These are phyloP conservation scores for Gobionotothen gibberifrons DNA, from an alignment of 2,797 vertebrate genomes.

Conservation along the genomic window DNA sequence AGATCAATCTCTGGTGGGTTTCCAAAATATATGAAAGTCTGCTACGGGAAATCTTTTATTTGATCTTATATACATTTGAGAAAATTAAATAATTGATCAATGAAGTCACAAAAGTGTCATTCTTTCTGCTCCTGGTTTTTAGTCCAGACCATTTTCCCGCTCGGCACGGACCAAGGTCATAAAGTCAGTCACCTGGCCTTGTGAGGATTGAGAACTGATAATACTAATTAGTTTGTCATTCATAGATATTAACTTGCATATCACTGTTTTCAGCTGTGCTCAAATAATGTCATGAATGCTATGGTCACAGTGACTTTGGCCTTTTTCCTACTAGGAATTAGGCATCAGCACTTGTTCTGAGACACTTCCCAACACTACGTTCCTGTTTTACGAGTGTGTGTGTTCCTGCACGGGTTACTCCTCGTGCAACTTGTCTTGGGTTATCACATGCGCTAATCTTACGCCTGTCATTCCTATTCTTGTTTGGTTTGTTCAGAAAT, in stretches of 20 bases:
- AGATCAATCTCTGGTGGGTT: too few relatives aligned
- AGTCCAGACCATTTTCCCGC: background rate
- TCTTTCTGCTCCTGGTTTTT: constrained; percentile 10
- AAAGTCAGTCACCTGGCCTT: constrained; percentile 29
- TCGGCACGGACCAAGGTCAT: constrained; percentile 26
- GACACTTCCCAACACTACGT: constrained; percentile 1
- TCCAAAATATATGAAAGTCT: too few relatives aligned
- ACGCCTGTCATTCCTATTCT: constrained; percentile 59
- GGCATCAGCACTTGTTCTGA: constrained; percentile 25
- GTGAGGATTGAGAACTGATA: constrained; percentile 1
- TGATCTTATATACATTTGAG: background rate
- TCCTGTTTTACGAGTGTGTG: constrained; percentile 22
- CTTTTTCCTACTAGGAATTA: constrained; percentile 1
- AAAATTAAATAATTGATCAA: background rate
- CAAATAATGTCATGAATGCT: background rate
- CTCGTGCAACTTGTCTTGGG: constrained; percentile 22
- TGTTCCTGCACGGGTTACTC: background rate
- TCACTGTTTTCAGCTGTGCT: background rate
- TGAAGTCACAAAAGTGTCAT: background rate
- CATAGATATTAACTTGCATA: background rate
- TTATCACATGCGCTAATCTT: constrained; percentile 51
- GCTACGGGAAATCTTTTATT: background rate
- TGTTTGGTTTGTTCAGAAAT: constrained; percentile 49
- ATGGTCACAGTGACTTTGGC: constrained; percentile 33
- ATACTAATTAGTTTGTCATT: constrained; percentile 6